Conservation (phyloP, 2,888 invertebrate genomes). For the Leptinotarsa juncta region DNA sequence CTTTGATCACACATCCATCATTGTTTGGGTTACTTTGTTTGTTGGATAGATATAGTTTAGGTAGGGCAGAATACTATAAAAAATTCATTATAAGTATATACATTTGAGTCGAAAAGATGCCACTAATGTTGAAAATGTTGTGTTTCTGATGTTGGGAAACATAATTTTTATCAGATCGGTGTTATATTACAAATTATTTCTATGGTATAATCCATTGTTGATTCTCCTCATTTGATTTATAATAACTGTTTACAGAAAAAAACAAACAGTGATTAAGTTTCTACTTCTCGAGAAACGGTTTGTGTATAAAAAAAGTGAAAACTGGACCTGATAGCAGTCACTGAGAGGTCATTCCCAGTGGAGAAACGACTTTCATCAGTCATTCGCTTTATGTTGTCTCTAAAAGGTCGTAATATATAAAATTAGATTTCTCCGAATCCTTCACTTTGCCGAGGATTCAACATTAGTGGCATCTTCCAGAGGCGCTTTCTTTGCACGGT, state of each 20-base stretch:
- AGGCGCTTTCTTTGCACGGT: not conserved
- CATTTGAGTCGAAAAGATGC: too few species aligned
- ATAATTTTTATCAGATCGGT: too few species aligned
- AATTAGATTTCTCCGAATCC: not conserved
- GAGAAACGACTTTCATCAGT: conserved; percentile 10
- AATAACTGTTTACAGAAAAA: conserved; percentile 9
- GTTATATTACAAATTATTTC: not conserved
- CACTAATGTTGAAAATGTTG: too few species aligned
- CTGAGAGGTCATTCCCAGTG: not conserved
- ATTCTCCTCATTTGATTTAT: not conserved
- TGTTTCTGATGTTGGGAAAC: not conserved
- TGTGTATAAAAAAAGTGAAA: not conserved
- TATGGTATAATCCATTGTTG: not conserved
- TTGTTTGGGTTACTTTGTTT: too few species aligned
- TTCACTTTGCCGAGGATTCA: not conserved
- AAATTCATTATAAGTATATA: too few species aligned
- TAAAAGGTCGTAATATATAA: conserved; percentile 8
- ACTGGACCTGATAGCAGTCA: not conserved
- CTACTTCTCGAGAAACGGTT: not conserved
- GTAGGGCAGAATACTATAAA: too few species aligned
- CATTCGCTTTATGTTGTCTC: not conserved
- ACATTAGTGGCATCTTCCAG: not conserved
- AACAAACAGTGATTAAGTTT: not conserved
- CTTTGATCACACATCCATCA: too few species aligned
- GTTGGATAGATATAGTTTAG: too few species aligned